A percentile compares a stretch with the other conserved stretches of the same genome.
These are phyloP conservation scores for Momotus momota DNA, from an alignment of 2,797 vertebrate genomes.

Conservation along the genomic window DNA sequence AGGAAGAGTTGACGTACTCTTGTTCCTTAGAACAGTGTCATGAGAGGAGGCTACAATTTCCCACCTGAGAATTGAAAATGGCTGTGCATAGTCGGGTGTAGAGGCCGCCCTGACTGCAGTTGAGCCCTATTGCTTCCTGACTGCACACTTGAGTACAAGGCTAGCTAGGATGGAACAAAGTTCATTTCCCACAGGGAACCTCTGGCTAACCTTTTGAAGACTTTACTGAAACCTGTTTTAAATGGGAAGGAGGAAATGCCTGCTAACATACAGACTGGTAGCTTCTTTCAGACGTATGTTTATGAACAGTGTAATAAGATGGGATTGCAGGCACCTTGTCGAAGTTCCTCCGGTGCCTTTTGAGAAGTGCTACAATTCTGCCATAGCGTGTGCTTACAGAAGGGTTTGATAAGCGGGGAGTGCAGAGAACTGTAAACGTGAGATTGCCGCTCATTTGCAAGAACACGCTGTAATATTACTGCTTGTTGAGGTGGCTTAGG, in stretches of 20 bases:
- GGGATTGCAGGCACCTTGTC: neutral
- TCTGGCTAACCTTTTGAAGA: neutral
- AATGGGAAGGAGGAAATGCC: neutral
- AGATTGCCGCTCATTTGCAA: neutral
- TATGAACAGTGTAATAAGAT: neutral
- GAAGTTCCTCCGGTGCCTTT: neutral
- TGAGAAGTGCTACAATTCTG: neutral
- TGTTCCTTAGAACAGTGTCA: neutral
- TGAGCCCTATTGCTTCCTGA: neutral
- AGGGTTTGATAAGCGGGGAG: neutral
- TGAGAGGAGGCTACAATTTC: neutral
- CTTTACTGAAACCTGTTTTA: neutral
- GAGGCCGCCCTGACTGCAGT: neutral
- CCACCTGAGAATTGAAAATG: neutral
- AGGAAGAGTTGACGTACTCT: neutral
- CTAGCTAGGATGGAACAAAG: neutral
- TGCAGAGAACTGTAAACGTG: neutral
- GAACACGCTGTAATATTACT: neutral
- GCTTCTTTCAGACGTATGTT: neutral
- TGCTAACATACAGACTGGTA: neutral
- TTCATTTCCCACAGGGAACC: neutral
- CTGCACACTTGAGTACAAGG: neutral
- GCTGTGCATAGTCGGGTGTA: neutral
- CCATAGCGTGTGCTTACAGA: neutral
- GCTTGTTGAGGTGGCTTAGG: neutral